Conservation (phyloP, 2,888 invertebrate genomes). For the Orgyia antiqua region DNA sequence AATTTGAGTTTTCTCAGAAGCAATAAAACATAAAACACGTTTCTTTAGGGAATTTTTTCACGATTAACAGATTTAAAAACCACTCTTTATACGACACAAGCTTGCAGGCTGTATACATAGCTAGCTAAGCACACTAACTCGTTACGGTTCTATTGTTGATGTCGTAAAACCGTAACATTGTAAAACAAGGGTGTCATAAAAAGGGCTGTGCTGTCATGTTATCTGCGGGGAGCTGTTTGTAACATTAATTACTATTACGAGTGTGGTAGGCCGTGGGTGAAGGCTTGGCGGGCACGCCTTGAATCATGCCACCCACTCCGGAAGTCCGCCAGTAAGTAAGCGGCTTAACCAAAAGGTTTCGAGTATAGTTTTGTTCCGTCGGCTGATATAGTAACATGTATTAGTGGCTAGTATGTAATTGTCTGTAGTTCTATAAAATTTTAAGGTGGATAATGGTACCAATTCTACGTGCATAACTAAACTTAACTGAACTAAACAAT, state of each 20-base stretch:
- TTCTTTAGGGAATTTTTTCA: no score
- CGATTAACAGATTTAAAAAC: conserved; percentile 2
- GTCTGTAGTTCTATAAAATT: no score
- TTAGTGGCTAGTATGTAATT: conserved; percentile 11
- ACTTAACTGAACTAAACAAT: no score
- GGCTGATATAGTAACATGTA: conserved; percentile 17
- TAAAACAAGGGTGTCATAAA: conserved; percentile 50
- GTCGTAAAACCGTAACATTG: conserved; percentile 42
- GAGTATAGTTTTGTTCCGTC: conserved; percentile 16
- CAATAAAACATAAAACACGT: no score
- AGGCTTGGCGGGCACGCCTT: conserved; percentile 35
- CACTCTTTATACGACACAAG: conserved; percentile 1
- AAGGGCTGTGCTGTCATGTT: conserved; percentile 36
- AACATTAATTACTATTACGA: conserved; percentile 56
- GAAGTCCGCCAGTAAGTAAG: conserved; percentile 24
- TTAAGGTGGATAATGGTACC: no score
- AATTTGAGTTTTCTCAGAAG: no score
- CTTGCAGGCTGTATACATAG: conserved; percentile 1
- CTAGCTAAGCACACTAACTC: conserved; percentile 8
- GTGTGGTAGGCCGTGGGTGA: conserved; percentile 20
- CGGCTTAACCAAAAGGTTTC: conserved; percentile 35
- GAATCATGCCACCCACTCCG: conserved; percentile 26
- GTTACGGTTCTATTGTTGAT: conserved; percentile 28
- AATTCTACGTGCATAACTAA: no score
- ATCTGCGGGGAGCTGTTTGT: conserved; percentile 32